A percentile compares a stretch with the other conserved stretches of the same genome.
phyloP scores from a whole-genome alignment of 2,113 vertebrate species.

The Todiramphus chloris region DNA sequence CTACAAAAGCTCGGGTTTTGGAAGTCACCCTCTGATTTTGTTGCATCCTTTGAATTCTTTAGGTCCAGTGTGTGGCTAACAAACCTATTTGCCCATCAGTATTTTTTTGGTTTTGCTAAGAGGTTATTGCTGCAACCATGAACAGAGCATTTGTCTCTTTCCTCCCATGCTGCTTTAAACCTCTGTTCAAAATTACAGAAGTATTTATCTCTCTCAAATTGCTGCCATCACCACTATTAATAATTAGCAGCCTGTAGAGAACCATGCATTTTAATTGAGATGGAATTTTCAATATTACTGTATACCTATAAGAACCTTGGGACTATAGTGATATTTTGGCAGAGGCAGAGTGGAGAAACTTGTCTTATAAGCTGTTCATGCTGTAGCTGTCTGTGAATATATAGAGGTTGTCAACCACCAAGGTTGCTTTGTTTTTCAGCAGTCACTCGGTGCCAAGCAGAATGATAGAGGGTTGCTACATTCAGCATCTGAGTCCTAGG shows the following conservation, averaged over 20 bases:
- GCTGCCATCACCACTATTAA: accelerated
- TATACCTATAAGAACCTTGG: neutral
- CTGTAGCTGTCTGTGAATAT: constrained; percentile 37
- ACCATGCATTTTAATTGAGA: neutral
- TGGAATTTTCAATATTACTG: neutral
- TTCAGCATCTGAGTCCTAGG: neutral
- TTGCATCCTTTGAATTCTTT: neutral
- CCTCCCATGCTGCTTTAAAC: neutral
- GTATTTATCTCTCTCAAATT: neutral
- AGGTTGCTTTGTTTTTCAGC: constrained; percentile 56
- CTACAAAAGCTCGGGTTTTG: neutral
- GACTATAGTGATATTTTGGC: neutral
- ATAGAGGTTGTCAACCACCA: constrained; percentile 43
- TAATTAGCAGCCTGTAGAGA: neutral
- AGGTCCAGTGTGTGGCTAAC: neutral
- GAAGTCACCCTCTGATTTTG: neutral
- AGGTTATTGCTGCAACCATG: neutral
- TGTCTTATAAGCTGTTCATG: neutral
- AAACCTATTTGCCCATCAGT: neutral
- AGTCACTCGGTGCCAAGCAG: constrained; percentile 43
- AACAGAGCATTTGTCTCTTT: neutral
- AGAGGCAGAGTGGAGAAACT: neutral
- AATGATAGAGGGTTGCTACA: constrained; percentile 46
- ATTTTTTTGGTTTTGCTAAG: neutral
- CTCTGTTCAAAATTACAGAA: neutral